These are phyloP conservation scores for Caenorhabditis remanei DNA, from an alignment of 1,140 invertebrate genomes.

Conservation along the genomic window DNA sequence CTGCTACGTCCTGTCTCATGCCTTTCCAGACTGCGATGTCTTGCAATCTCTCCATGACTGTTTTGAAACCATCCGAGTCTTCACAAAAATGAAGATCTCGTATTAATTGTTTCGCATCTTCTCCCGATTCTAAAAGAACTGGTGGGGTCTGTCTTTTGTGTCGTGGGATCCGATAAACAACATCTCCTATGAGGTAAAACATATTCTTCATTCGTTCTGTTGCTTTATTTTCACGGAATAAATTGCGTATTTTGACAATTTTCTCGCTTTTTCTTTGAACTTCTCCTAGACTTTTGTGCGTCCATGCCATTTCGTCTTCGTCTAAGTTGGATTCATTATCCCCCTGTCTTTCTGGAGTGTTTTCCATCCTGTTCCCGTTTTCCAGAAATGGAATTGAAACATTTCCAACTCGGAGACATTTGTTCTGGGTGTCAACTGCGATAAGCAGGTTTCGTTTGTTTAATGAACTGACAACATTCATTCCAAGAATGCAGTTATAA, in stretches of 20 bases:
- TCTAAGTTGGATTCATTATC: too few species aligned
- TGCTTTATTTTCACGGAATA: background rate
- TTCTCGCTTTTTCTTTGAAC: too few species aligned
- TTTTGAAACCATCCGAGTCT: background rate
- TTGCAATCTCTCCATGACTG: background rate
- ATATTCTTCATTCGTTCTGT: background rate
- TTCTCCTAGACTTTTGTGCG: background rate
- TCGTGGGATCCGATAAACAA: background rate
- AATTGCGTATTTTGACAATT: background rate
- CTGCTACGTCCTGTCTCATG: background rate
- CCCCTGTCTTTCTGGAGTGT: too few species aligned
- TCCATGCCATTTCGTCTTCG: background rate
- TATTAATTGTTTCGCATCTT: background rate
- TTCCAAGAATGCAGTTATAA: too few species aligned
- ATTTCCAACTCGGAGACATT: too few species aligned
- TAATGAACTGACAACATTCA: too few species aligned
- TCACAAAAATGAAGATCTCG: background rate
- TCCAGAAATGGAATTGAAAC: too few species aligned
- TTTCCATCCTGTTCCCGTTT: background rate
- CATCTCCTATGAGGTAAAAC: background rate
- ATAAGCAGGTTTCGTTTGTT: too few species aligned
- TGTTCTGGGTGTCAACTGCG: too few species aligned
- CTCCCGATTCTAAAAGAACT: background rate
- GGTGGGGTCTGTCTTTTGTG: background rate
- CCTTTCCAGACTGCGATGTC: background rate